These are phyloP conservation scores for Nanorana parkeri DNA, from an alignment of 2,113 vertebrate species.

Conservation along the genomic window DNA sequence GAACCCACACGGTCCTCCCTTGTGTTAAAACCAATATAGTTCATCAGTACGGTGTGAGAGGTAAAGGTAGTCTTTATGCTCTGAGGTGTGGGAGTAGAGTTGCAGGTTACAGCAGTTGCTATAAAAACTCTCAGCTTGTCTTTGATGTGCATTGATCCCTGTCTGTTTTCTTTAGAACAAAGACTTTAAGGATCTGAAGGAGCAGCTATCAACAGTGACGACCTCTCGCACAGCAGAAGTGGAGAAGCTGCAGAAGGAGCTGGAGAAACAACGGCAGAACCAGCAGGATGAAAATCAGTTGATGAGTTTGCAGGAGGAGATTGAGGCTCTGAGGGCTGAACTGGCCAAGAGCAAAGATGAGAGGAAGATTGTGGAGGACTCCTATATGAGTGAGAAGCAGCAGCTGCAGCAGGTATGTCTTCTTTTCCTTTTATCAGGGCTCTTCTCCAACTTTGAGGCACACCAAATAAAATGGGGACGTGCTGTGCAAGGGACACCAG, in stretches of 20 bases:
- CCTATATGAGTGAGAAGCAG: slow-evolving; percentile 77
- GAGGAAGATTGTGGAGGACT: slow-evolving; percentile 79
- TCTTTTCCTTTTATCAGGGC: too few relatives aligned
- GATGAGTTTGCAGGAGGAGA: slow-evolving; percentile 80
- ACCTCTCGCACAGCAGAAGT: slow-evolving; percentile 73
- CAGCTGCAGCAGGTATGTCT: slow-evolving; percentile 78
- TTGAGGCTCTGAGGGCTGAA: slow-evolving; percentile 74
- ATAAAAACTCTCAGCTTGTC: too few relatives aligned
- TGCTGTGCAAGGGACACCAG: too few relatives aligned
- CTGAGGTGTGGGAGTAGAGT: too few relatives aligned
- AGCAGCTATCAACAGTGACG: slow-evolving; percentile 73
- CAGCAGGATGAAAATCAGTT: slow-evolving; percentile 67
- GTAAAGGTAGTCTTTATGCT: too few relatives aligned
- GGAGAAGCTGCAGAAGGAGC: slow-evolving; percentile 83
- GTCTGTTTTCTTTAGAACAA: slow-evolving; percentile 75
- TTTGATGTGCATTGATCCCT: slow-evolving; percentile 1
- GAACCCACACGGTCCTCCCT: too few relatives aligned
- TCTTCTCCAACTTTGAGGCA: too few relatives aligned
- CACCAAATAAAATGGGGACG: too few relatives aligned
- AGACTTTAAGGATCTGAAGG: slow-evolving; percentile 77
- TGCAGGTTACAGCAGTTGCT: too few relatives aligned
- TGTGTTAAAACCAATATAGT: too few relatives aligned
- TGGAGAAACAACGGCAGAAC: slow-evolving; percentile 73
- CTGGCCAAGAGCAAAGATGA: slow-evolving; percentile 75
- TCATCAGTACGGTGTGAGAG: too few relatives aligned